These are phyloP conservation scores for Tetrapedia diversipes DNA, from an alignment of 2,888 invertebrate genomes.

Conservation along the genomic window DNA sequence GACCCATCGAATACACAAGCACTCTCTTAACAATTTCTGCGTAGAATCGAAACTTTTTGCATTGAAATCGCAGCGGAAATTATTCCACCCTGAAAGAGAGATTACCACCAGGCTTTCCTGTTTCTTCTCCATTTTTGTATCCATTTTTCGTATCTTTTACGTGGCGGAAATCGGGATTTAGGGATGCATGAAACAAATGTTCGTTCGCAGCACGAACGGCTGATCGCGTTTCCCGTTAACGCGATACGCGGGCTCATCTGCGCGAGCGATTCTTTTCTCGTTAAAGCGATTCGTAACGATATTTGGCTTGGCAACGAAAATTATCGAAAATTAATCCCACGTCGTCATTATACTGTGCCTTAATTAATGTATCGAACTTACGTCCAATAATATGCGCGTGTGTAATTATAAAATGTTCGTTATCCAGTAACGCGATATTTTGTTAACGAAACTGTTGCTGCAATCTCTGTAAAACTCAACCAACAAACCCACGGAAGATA, in stretches of 20 bases:
- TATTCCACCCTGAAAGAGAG: too few relatives aligned
- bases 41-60: too few relatives aligned
- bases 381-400: not conserved
- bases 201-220: not conserved
- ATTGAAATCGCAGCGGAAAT: too few relatives aligned
- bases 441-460: not conserved
- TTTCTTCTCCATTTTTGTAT: not conserved
- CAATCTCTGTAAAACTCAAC: too few relatives aligned
- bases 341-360: not conserved
- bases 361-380: slow-evolving; percentile 1
- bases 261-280: not conserved
- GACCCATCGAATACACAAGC: too few relatives aligned
- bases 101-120: too few relatives aligned
- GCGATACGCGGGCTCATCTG: not conserved
- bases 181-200: not conserved
- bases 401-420: not conserved
- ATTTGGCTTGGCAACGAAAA: not conserved
- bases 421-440: not conserved
- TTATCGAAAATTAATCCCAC: not conserved
- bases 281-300: not conserved
- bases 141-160: not conserved
- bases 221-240: slow-evolving; percentile 5
- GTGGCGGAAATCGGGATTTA: not conserved
- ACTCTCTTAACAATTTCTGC: too few relatives aligned
- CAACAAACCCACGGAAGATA: too few relatives aligned